Evolutionary conservation across 1,140 invertebrate genomes (phyloP), one percentile per base, ranked within the genome.

Genomic region (Procambarus clarkii): DNA sequence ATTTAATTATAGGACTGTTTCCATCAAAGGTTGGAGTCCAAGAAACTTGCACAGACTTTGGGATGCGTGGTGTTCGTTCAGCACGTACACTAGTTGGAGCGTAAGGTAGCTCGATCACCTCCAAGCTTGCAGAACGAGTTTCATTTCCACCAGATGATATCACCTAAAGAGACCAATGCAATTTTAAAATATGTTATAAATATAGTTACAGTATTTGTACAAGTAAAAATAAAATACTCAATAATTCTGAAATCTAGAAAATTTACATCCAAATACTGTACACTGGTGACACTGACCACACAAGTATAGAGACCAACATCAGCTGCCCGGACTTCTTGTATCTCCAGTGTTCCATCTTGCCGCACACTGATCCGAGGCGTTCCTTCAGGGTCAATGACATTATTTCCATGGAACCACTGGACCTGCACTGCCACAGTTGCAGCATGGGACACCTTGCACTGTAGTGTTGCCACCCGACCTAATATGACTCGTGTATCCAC

Each of bases 1-100:
- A 99, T 94, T 98, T 98, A 88, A 97, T 96, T 79, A 99, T 97
- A 2, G 98, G 97, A 94, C 98, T 98, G 94, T 99, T 99, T 71
- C 99, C 99, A 95, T 99, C 98, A 95, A 99, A 99, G 15, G 97
- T 97, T 0, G 98, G 97, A 11, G 97, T 97, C 99, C 99, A 99
- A 18, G 96, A 97, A 0, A 99, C 96, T 94, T 99, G 98, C 60
- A 99, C 98, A 18, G 94, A 94, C 92, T 94, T 93, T 78, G 93
- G 93, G 93, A 93, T 91, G 13, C 93, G 92, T 58, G 93, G 90
- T 11, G 95, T 93, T 34, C 98, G 95, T 78, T 95, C 94, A 1
- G 98, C 98, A 93, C 96, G 95, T 1, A 98, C 97, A 93, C 98
- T 97, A 50, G 96, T 97, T 0, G 99, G 98, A 44, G 98, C 96